Evolutionary conservation across 2,797 vertebrate genomes (phyloP).

Genomic region (Microctenopoma steveboyesi): DNA sequence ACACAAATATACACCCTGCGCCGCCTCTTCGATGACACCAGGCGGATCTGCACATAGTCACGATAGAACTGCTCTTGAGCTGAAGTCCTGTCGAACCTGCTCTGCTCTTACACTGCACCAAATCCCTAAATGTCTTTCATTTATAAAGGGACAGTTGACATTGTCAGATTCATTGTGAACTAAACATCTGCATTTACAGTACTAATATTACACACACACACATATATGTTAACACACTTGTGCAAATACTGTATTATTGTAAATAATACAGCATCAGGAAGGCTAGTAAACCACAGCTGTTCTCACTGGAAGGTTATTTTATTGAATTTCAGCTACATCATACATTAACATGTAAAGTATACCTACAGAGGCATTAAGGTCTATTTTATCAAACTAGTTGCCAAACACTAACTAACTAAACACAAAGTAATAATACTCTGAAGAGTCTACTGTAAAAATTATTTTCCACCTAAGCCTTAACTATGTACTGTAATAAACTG

Average conservation of each 20-base stretch:
- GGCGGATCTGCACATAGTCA: conserved; percentile 73
- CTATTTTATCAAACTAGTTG: conserved; percentile 20
- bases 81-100: not conserved
- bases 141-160: not conserved
- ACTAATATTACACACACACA: not conserved
- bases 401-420: not conserved
- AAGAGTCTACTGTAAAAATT: not conserved
- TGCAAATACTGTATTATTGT: not conserved
- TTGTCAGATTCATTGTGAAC: conserved; percentile 1
- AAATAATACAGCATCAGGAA: conserved; percentile 2
- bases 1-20: conserved; percentile 87
- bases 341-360: conserved; percentile 6
- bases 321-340: conserved; percentile 52
- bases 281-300: conserved; percentile 27
- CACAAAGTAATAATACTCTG: not conserved
- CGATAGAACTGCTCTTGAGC: not conserved
- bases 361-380: not conserved
- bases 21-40: conserved; percentile 84
- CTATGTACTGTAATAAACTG: not conserved
- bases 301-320: conserved; percentile 41
- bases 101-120: too few relatives aligned
- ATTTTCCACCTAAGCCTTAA: not conserved
- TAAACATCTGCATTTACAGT: not conserved
- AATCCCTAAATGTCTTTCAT: too few relatives aligned
- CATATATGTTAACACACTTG: not conserved